Conservation (phyloP, 1,140 invertebrate species). For the Acromyrmex heyeri region DNA sequence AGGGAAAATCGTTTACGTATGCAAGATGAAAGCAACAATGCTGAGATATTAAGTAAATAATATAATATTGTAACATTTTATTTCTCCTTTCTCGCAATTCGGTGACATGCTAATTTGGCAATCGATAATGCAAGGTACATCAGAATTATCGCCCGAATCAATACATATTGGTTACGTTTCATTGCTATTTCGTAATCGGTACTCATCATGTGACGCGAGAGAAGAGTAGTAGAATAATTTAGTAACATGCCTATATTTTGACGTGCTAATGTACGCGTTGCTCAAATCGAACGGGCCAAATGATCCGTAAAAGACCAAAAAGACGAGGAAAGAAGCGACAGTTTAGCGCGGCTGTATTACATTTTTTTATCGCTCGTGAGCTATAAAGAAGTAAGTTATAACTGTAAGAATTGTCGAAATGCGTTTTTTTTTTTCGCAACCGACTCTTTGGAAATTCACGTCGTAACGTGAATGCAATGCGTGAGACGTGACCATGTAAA, state of each 20-base stretch:
- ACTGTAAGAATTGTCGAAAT: neutral
- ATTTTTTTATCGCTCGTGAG: neutral
- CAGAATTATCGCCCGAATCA: constrained; percentile 64
- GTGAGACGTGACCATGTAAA: neutral
- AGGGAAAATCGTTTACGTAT: neutral
- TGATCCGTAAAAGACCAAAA: neutral
- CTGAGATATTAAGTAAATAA: neutral
- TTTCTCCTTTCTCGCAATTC: constrained; percentile 48
- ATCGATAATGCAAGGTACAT: constrained; percentile 64
- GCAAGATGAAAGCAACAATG: neutral
- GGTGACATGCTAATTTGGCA: constrained; percentile 66
- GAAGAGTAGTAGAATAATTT: constrained; percentile 48
- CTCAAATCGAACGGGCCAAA: neutral
- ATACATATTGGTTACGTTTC: constrained; percentile 19
- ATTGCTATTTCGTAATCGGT: constrained; percentile 60
- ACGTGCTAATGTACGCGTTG: neutral
- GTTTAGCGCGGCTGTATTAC: neutral
- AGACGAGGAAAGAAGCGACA: neutral
- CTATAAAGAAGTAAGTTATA: neutral
- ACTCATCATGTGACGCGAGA: constrained; percentile 70
- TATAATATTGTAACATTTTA: constrained; percentile 48
- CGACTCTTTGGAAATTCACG: neutral
- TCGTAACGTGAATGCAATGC: neutral
- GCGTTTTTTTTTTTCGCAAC: neutral
- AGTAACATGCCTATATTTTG: constrained; percentile 15